Percentiles rank a stretch among this genome's conserved stretches.
phyloP scores from a whole-genome alignment of 2,888 invertebrate species.

The Hydrotaea cyrtoneurina region DNA sequence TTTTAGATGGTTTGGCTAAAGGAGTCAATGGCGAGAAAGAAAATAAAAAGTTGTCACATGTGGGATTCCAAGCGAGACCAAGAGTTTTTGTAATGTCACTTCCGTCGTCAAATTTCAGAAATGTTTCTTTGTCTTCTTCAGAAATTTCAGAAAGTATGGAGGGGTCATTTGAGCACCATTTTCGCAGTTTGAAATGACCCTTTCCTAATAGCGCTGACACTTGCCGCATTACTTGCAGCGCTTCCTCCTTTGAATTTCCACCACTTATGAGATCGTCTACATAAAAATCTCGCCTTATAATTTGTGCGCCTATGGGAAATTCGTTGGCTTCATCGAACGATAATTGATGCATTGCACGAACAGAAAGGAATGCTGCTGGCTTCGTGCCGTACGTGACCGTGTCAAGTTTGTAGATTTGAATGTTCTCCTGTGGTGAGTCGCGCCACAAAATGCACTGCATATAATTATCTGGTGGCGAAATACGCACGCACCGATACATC shows the following conservation, averaged over 20 bases:
- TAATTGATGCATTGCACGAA: constrained; percentile 45
- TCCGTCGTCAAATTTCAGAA: constrained; percentile 41
- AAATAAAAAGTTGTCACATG: constrained; percentile 32
- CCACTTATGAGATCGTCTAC: constrained; percentile 35
- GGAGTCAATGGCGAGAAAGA: not conserved
- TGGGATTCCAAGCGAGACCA: constrained; percentile 12
- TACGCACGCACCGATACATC: constrained; percentile 59
- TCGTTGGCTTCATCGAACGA: constrained; percentile 41
- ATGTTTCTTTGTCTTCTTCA: not conserved
- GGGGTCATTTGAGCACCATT: constrained; percentile 32
- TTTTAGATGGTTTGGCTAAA: not conserved
- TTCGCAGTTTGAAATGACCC: constrained; percentile 30
- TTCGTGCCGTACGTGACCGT: constrained; percentile 50
- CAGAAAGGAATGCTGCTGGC: constrained; percentile 59
- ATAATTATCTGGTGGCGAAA: constrained; percentile 52
- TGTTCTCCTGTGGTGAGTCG: constrained; percentile 29
- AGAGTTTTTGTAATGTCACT: constrained; percentile 34
- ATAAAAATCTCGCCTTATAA: constrained; percentile 33
- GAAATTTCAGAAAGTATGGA: not conserved
- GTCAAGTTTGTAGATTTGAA: constrained; percentile 48
- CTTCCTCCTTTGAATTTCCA: constrained; percentile 41
- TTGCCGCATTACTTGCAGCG: not conserved
- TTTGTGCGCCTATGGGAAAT: constrained; percentile 50
- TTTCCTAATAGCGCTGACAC: not conserved
- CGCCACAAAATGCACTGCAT: constrained; percentile 60